Percentiles rank a stretch among this genome's conserved stretches.
These are phyloP conservation scores for Calephelis perditalis DNA, from an alignment of 2,888 invertebrate species.

Conservation along the genomic window DNA sequence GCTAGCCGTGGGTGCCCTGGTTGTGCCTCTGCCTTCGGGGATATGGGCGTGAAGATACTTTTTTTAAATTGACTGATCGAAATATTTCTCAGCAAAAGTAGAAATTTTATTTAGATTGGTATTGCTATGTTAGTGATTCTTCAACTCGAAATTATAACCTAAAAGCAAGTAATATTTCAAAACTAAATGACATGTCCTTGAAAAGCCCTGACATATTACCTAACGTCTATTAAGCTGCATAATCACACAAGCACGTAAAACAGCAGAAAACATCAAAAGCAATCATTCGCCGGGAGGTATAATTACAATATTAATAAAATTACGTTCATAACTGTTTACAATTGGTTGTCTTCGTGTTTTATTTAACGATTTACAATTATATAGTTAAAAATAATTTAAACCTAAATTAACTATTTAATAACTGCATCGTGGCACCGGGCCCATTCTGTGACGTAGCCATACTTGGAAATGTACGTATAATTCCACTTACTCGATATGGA, in stretches of 20 bases:
- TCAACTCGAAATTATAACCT: no score
- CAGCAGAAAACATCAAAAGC: constrained; percentile 8
- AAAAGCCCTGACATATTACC: no score
- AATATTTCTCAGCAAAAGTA: no score
- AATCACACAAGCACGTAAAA: constrained; percentile 8
- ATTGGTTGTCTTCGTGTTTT: constrained; percentile 10
- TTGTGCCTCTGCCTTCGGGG: no score
- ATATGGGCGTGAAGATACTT: no score
- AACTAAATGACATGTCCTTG: no score
- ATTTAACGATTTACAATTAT: constrained; percentile 13
- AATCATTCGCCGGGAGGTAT: constrained; percentile 5
- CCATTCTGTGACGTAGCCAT: constrained; percentile 56
- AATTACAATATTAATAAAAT: constrained; percentile 11
- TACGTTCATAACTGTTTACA: constrained; percentile 4
- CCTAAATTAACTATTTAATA: constrained; percentile 19
- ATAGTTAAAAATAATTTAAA: constrained; percentile 16
- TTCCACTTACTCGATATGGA: constrained; percentile 63
- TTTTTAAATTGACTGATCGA: no score
- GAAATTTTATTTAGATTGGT: no score
- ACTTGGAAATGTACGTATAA: constrained; percentile 75
- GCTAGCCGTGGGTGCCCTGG: no score
- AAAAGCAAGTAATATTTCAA: no score
- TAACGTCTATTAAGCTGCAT: not conserved
- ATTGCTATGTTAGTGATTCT: no score
- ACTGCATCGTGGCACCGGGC: constrained; percentile 36